Base-by-base conservation (phyloP, 2,888 invertebrate species). In the Zeuzera pyrina region DNA sequence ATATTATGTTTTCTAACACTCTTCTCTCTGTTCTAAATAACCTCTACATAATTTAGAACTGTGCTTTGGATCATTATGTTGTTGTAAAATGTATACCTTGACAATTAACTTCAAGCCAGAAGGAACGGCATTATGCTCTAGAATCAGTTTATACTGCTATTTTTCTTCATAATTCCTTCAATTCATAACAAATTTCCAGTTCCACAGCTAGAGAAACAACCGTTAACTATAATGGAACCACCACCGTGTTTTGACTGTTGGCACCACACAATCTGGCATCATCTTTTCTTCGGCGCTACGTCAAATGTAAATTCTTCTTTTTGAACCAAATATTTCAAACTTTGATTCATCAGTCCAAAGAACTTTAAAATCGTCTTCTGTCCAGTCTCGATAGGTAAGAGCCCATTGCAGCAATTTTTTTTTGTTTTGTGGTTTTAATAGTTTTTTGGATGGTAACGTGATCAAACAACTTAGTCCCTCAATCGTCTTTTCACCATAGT, bases 401-500 rank as follows among this genome's bases (percentile, higher is more conserved):
- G 19, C 19, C 19, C 19, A 19, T 8, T 19, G 19, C 19, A 19
- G 19, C 5, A 5, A 8, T 19, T 19, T 19, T 8, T 19, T 19
- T 19, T 19, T 19, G 19, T 19, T 19, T 19, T 19, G 19, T 19
- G 19, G 19, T 19, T 8, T 4, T 19, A 19, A 19, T 8, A 19
- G 19, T 19, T n/a, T n/a, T n/a, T n/a, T n/a, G n/a, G n/a, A n/a
- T n/a, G n/a, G n/a, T n/a, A n/a, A 29, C 11, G 11, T 13, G 15
- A 11, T 16, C 19, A 4, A 10, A 29, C n/a, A n/a, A n/a, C n/a
- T n/a, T n/a, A n/a, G n/a, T n/a, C n/a, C n/a, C n/a, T n/a, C n/a
- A n/a, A 15, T 31, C 15, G 11, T 31, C 3, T 31, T 10, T 24
- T 31, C 15, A 31, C 31, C 15, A 24, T 31, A 14, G 31, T 31